Evolutionary conservation across 2,888 invertebrate species (phyloP).

Genomic region (Ophion ellenae): DNA sequence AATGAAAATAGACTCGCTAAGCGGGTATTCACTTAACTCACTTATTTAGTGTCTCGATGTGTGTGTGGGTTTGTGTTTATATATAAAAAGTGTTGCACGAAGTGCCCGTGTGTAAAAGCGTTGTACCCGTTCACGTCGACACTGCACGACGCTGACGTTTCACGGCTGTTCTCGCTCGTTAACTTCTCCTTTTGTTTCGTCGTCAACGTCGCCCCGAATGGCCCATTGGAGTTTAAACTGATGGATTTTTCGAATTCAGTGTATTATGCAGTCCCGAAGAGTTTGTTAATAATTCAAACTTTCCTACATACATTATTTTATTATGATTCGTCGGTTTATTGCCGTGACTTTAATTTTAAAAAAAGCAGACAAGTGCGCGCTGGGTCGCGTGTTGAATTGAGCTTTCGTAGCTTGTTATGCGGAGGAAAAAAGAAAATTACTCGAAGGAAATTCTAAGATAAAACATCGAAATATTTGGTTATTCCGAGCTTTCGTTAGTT

Average conservation of each 20-base stretch:
- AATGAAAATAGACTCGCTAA: slow-evolving; percentile 67
- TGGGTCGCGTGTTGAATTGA: too few species aligned
- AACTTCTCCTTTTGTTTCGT: slow-evolving; percentile 11
- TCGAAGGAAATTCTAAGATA: too few species aligned
- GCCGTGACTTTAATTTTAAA: too few species aligned
- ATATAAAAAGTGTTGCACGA: slow-evolving; percentile 15
- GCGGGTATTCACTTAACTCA: slow-evolving; percentile 69
- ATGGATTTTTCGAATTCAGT: not conserved
- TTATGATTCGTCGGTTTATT: not conserved
- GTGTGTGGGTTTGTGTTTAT: not conserved
- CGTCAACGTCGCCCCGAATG: slow-evolving; percentile 19
- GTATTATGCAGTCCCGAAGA: not conserved
- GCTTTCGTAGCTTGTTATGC: too few species aligned
- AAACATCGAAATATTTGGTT: too few species aligned
- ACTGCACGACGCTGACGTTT: slow-evolving; percentile 68
- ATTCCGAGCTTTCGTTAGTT: too few species aligned
- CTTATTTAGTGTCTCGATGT: slow-evolving; percentile 13
- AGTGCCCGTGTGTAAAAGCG: slow-evolving; percentile 4
- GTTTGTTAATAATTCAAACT: not conserved
- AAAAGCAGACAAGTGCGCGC: too few species aligned
- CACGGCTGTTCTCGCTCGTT: slow-evolving; percentile 57
- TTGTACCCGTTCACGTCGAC: slow-evolving; percentile 42
- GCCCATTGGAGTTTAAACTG: slow-evolving; percentile 11
- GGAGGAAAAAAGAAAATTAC: too few species aligned
- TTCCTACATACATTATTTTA: not conserved